These are phyloP conservation scores for Zaprionus gabonicus DNA, from an alignment of 1,140 invertebrate species.

Conservation along the genomic window DNA sequence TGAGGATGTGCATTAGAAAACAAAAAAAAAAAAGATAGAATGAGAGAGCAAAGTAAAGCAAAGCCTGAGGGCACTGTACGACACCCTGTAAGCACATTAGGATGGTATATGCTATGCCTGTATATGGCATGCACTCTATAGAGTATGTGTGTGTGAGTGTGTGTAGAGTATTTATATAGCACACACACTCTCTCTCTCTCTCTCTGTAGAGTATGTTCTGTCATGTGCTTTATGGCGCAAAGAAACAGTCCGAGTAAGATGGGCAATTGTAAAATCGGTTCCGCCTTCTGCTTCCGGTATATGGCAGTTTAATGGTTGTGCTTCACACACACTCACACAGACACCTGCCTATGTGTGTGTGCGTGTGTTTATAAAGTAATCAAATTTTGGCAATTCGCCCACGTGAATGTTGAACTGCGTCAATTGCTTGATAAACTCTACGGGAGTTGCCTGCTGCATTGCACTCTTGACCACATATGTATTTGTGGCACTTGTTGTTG, in stretches of 20 bases:
- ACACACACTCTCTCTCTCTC: no score
- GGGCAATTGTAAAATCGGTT: conserved; percentile 5
- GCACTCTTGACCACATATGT: conserved; percentile 23
- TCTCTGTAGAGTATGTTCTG: neutral
- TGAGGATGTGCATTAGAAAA: conserved; percentile 22
- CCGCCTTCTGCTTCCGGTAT: conserved; percentile 5
- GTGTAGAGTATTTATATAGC: no score
- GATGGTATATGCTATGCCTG: no score
- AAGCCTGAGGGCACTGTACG: neutral
- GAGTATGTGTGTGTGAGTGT: no score
- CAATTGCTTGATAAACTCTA: conserved; percentile 1
- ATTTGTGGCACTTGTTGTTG: neutral
- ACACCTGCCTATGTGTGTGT: no score
- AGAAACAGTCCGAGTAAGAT: neutral
- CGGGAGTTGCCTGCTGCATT: neutral
- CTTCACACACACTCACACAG: no score
- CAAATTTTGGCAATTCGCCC: conserved; percentile 27
- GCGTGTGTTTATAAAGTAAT: neutral
- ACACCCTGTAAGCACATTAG: neutral
- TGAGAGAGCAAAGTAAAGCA: neutral
- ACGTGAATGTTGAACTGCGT: conserved; percentile 14
- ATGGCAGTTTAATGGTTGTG: neutral
- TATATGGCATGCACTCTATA: neutral
- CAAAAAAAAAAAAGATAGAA: neutral
- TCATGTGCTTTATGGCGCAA: neutral